phyloP scores from a whole-genome alignment of 1,140 invertebrate species.

The Aplysia californica region DNA sequence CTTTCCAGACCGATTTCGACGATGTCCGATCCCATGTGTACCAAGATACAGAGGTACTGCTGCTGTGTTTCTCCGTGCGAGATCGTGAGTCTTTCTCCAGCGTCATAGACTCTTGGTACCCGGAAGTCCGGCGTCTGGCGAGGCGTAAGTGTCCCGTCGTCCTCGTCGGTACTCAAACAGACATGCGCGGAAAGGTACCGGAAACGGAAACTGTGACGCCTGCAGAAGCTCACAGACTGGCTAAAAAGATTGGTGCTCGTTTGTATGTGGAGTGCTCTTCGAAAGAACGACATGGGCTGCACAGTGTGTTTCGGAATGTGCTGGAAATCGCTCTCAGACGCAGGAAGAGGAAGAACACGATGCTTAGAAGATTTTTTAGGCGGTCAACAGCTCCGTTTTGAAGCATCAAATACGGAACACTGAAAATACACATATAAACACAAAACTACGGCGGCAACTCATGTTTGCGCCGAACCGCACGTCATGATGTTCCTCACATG shows the following conservation, averaged over 20 bases:
- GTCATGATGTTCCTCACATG: no score
- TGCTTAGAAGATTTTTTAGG: conserved; percentile 21
- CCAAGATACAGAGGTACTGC: conserved; percentile 97
- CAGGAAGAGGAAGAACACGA: conserved; percentile 37
- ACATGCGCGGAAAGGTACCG: conserved; percentile 69
- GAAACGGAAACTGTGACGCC: conserved; percentile 78
- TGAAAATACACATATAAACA: no score
- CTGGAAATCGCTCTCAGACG: conserved; percentile 77
- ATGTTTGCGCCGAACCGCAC: no score
- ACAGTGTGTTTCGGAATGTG: conserved; percentile 89
- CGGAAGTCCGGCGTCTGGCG: conserved; percentile 76
- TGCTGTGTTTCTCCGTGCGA: conserved; percentile 98
- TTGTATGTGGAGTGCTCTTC: conserved; percentile 91
- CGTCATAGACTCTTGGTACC: conserved; percentile 85
- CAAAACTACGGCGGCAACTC: no score
- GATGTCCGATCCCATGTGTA: conserved; percentile 90
- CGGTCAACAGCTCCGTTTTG: no score
- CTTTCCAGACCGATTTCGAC: conserved; percentile 31
- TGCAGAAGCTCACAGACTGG: conserved; percentile 80
- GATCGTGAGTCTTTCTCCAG: conserved; percentile 98
- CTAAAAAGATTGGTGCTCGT: conserved; percentile 78
- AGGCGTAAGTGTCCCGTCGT: conserved; percentile 92
- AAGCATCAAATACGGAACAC: no score
- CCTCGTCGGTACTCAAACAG: conserved; percentile 73
- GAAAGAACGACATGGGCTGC: conserved; percentile 87